Evolutionary conservation across 2,113 vertebrate species (phyloP), one percentile per base, ranked within the genome.

Genomic region (Peromyscus leucopus): DNA sequence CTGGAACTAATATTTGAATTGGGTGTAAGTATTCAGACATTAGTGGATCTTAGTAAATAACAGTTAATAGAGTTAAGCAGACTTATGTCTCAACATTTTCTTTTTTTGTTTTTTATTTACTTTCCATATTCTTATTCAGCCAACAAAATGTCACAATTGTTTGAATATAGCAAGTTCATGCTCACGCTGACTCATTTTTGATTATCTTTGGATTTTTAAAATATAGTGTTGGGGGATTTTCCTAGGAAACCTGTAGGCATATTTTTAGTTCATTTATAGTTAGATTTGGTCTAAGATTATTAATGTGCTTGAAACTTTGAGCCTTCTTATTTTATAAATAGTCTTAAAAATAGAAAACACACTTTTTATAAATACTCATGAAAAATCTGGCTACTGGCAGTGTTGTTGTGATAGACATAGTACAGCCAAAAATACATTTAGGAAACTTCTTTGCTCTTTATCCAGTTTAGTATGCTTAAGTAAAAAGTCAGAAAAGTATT

Each of bases 321-420:
- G 63, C 11, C 39, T 84, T 93, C 36, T 89, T 95, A 22, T 97
- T 94, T 97, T 97, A 69, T 95, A 94, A 97, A 79, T 93, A 96
- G 89, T 26, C 48, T 92, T 97, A 94, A 97, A 98, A 97, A 96
- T 93, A 97, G 97, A 96, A 97, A 96, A 94, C 51, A 89, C 63
- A 94, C n/a, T 96, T 97, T 96, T 96, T 95, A 94, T 97, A 95
- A 97, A 93, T 51, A 97, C 69, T 87, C 24, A 92, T 87, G 82
- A 97, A 97, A 89, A 98, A 97, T 97, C 51, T 97, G 89, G 79
- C 91, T 94, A 87, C 63, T 95, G 96, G 89, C 87, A 90, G 85
- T 96, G 76, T 96, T 97, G 94, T 98, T 97, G 94, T 98, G 96
- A 96, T 96, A 96, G 94, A 97, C 95, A 91, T 82, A 95, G 78